These are phyloP conservation scores for Metopia argyrocephala DNA, from an alignment of 2,888 invertebrate species.

Conservation along the genomic window DNA sequence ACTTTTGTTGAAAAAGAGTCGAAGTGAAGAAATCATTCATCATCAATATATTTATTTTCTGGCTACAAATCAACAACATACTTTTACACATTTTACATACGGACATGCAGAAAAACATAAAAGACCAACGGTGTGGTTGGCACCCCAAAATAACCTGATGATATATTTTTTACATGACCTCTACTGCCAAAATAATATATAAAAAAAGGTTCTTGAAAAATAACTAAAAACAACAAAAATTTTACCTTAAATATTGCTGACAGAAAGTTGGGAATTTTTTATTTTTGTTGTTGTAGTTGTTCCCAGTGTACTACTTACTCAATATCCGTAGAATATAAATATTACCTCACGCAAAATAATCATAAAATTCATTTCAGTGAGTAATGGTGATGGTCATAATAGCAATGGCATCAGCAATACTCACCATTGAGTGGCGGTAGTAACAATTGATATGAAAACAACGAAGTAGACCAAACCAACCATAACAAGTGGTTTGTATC, in stretches of 20 bases:
- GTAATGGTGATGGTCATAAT: conserved; percentile 41
- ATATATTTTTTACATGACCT: conserved; percentile 50
- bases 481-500: not conserved
- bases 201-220: not conserved
- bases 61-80: conserved; percentile 45
- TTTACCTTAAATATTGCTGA: conserved; percentile 43
- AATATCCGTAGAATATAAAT: conserved; percentile 56
- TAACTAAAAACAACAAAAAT: not conserved
- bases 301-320: conserved; percentile 38
- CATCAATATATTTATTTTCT: conserved; percentile 53
- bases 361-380: conserved; percentile 61
- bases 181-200: conserved; percentile 30
- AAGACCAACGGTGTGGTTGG: not conserved
- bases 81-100: not conserved
- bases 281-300: not conserved
- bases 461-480: conserved; percentile 7
- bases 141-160: not conserved
- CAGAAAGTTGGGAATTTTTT: conserved; percentile 16
- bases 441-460: not conserved
- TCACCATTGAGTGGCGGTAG: not conserved
- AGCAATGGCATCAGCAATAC: not conserved
- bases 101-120: not conserved
- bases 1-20: no score
- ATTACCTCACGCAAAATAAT: conserved; percentile 61
- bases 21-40: conserved; percentile 49